Conservation (phyloP, 1,140 invertebrate species). For the Mactra quadrangularis region DNA sequence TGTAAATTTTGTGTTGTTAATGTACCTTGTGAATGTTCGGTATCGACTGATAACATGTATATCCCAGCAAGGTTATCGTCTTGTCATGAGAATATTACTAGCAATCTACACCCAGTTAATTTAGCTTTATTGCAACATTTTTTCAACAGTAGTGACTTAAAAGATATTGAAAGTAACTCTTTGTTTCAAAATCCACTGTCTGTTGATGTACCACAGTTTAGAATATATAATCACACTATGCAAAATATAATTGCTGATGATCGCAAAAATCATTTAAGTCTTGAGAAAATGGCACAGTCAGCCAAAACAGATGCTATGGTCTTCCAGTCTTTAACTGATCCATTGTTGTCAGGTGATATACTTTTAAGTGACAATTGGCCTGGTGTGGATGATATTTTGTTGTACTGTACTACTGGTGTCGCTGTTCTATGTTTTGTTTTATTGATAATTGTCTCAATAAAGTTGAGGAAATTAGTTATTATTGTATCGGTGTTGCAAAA, state of each 20-base stretch:
- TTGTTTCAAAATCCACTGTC: conserved; percentile 32
- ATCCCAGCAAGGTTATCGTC: conserved; percentile 7
- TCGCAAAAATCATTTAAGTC: conserved; percentile 14
- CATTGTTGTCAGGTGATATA: conserved; percentile 4
- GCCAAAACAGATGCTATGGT: not conserved
- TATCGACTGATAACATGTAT: not conserved
- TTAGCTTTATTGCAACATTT: conserved; percentile 25
- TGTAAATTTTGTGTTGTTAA: not conserved
- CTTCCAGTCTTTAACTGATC: conserved; percentile 13
- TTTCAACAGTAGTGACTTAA: conserved; percentile 11
- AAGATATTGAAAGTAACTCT: conserved; percentile 28
- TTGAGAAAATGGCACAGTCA: conserved; percentile 16
- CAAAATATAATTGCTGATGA: conserved; percentile 34
- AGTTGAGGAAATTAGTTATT: not conserved
- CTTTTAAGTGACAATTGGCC: not conserved
- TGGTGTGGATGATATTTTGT: not conserved
- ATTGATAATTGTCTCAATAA: not conserved
- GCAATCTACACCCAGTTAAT: conserved; percentile 18
- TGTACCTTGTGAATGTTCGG: conserved; percentile 11
- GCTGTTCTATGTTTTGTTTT: not conserved
- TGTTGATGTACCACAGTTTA: conserved; percentile 15
- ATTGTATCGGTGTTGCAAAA: not conserved
- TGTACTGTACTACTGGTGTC: not conserved
- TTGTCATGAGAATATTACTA: conserved; percentile 17
- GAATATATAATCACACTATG: conserved; percentile 40